Evolutionary conservation across 2,113 vertebrate species (phyloP).

Genomic region (Podarcis cretensis): DNA sequence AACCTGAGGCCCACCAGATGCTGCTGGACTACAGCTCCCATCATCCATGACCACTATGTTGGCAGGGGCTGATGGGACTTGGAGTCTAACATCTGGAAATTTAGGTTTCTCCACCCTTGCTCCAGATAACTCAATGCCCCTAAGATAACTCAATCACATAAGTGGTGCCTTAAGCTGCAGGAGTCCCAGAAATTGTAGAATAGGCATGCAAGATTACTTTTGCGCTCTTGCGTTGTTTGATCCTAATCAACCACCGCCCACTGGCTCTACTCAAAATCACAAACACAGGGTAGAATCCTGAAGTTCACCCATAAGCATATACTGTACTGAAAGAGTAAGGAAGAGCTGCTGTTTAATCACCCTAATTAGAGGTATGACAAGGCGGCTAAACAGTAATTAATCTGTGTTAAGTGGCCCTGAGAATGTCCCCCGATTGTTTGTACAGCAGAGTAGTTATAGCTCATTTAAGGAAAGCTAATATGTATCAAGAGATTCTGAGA

Average conservation of each 20-base stretch:
- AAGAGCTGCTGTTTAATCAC: not conserved
- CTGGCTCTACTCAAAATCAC: not conserved
- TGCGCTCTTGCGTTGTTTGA: not conserved
- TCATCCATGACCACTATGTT: too few species aligned
- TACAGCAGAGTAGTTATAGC: not conserved
- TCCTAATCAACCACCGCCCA: not conserved
- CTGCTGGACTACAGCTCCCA: too few species aligned
- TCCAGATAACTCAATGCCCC: not conserved
- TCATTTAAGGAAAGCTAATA: not conserved
- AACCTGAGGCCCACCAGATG: too few species aligned
- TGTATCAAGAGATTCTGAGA: not conserved
- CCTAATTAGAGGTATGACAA: not conserved
- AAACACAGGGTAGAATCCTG: not conserved
- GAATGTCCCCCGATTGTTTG: not conserved
- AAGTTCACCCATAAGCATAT: not conserved
- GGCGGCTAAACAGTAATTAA: not conserved
- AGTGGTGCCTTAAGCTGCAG: not conserved
- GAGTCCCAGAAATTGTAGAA: not conserved
- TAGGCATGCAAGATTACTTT: not conserved
- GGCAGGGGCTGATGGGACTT: too few species aligned
- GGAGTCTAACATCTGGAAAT: too few species aligned
- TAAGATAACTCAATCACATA: not conserved
- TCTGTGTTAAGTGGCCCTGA: not conserved
- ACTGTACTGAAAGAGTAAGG: too few species aligned
- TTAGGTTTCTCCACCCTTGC: too few species aligned